phyloP scores from a whole-genome alignment of 2,888 invertebrate genomes.

The Prosopocoilus inquinatus region DNA sequence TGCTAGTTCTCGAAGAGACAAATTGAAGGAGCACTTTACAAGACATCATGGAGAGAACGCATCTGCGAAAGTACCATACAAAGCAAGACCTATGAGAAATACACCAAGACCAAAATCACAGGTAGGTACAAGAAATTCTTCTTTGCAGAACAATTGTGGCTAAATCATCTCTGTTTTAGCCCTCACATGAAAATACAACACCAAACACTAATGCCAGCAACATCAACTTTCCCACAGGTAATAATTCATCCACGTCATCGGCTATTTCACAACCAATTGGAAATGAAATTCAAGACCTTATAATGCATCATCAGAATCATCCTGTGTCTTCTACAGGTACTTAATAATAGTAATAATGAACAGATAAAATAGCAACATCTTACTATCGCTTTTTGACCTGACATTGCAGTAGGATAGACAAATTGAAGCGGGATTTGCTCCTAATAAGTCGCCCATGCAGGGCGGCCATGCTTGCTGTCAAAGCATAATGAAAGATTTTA shows the following conservation, averaged over 20 bases:
- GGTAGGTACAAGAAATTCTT: conserved; percentile 26
- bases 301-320: conserved; percentile 51
- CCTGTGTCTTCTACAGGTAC: conserved; percentile 36
- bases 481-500: too few relatives aligned
- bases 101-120: conserved; percentile 40
- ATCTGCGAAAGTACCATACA: conserved; percentile 55
- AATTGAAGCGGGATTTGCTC: too few relatives aligned
- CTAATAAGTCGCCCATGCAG: too few relatives aligned
- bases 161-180: conserved; percentile 26
- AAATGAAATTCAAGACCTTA: conserved; percentile 48
- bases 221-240: conserved; percentile 43
- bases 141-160: neutral
- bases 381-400: too few relatives aligned
- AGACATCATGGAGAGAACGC: conserved; percentile 55
- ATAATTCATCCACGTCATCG: conserved; percentile 34
- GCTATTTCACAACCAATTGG: conserved; percentile 43
- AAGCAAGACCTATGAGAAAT: conserved; percentile 50
- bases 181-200: conserved; percentile 38
- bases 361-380: too few relatives aligned
- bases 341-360: neutral
- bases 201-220: conserved; percentile 38
- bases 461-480: too few relatives aligned
- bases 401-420: too few relatives aligned
- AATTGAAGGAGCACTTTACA: conserved; percentile 60
- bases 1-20: conserved; percentile 63